A percentile compares a stretch with the other conserved stretches of the same genome.
These are phyloP conservation scores for Epizoanthus ramosus DNA, from an alignment of 92 coral and sea anemone species.

Conservation along the genomic window DNA sequence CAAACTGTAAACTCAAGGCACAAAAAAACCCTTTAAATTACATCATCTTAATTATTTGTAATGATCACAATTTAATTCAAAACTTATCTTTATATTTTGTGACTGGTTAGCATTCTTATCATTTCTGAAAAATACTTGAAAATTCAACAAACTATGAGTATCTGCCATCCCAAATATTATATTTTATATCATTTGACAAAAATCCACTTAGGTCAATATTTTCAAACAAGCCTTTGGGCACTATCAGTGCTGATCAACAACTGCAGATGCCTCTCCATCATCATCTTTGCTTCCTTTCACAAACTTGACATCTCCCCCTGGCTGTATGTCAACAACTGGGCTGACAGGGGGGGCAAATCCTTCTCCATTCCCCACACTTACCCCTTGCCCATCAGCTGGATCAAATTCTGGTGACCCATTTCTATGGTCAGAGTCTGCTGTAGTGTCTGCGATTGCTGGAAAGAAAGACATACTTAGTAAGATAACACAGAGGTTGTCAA, in stretches of 20 bases:
- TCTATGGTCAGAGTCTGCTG: background rate
- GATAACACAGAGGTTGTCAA: too few species aligned
- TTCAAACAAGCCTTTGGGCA: background rate
- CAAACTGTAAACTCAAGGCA: too few species aligned
- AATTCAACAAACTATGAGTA: background rate
- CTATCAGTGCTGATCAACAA: background rate
- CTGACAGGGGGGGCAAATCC: slow-evolving; percentile 68
- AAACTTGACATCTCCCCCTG: slow-evolving; percentile 81
- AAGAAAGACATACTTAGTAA: too few species aligned
- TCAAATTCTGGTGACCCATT: slow-evolving; percentile 16
- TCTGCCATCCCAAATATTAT: background rate
- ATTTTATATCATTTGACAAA: background rate
- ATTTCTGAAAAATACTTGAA: background rate
- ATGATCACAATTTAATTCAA: background rate
- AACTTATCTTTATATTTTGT: background rate
- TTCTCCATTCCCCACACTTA: slow-evolving; percentile 67
- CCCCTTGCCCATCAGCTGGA: slow-evolving; percentile 49
- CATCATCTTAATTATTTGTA: background rate
- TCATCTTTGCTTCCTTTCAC: slow-evolving; percentile 51
- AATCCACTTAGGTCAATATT: background rate
- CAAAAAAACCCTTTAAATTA: too few species aligned
- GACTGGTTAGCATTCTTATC: background rate
- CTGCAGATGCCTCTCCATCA: slow-evolving; percentile 16
- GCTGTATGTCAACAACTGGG: slow-evolving; percentile 78
- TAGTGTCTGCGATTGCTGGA: background rate